phyloP scores from a whole-genome alignment of 2,113 vertebrate genomes.

The Cairina moschata region DNA sequence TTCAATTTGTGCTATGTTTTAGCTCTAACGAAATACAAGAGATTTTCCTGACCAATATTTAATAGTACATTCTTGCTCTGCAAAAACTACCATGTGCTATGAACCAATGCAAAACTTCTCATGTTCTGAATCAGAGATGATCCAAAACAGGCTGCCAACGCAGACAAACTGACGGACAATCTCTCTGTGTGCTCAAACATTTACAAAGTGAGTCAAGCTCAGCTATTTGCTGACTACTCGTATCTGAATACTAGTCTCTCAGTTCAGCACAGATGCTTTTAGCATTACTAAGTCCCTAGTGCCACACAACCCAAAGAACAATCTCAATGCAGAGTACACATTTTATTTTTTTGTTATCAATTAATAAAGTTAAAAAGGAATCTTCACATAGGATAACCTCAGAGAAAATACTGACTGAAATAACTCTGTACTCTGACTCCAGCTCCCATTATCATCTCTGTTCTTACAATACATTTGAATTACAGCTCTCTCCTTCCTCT shows the following conservation, averaged over 20 bases:
- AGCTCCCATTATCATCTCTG: not conserved
- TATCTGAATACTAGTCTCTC: constrained; percentile 22
- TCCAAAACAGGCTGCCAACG: not conserved
- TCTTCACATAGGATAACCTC: not conserved
- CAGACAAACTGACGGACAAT: constrained; percentile 15
- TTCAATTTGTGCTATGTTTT: not conserved
- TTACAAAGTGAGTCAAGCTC: not conserved
- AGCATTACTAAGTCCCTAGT: constrained; percentile 16
- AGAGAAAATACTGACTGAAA: constrained; percentile 35
- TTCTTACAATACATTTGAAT: not conserved
- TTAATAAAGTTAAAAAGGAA: constrained; percentile 18
- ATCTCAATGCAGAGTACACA: not conserved
- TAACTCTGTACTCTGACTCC: not conserved
- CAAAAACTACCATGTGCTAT: not conserved
- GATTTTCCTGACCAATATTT: not conserved
- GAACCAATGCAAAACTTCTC: constrained; percentile 12
- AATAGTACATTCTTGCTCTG: not conserved
- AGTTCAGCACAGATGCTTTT: constrained; percentile 22
- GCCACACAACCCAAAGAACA: not conserved
- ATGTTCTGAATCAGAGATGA: not conserved
- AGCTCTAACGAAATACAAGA: not conserved
- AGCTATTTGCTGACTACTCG: constrained; percentile 51
- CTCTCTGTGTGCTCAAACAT: constrained; percentile 48
- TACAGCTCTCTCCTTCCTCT: not conserved
- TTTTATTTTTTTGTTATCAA: constrained; percentile 21